Percentiles rank a stretch among this genome's conserved stretches.
phyloP scores from a whole-genome alignment of 2,888 invertebrate species.

The Melinaea marsaeus region DNA sequence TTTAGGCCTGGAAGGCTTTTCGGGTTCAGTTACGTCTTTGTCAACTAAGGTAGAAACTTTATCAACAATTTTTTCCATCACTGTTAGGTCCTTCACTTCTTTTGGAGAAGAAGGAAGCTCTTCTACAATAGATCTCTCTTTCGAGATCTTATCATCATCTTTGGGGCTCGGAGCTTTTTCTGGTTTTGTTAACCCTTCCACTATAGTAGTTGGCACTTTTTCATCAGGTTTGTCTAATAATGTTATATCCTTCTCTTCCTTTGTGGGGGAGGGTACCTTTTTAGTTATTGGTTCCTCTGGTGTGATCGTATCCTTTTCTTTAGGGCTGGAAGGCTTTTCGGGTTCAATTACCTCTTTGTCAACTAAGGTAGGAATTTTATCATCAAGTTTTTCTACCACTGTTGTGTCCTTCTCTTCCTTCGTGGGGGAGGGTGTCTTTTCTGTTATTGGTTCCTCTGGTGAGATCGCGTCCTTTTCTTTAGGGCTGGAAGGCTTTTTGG shows the following conservation, averaged over 20 bases:
- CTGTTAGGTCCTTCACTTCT: not conserved
- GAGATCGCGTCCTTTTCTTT: not conserved
- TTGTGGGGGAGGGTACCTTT: constrained; percentile 6
- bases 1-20: constrained; percentile 20
- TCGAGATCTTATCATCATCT: not conserved
- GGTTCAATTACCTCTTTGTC: not conserved
- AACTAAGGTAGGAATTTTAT: not conserved
- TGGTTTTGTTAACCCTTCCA: not conserved
- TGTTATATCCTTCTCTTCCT: not conserved
- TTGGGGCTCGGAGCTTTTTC: not conserved
- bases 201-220: constrained; percentile 20
- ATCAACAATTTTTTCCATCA: not conserved
- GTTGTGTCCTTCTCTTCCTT: not conserved
- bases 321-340: not conserved
- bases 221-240: constrained; percentile 13
- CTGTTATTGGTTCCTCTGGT: not conserved
- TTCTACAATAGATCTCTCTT: not conserved
- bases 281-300: not conserved
- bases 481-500: not conserved
- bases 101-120: not conserved
- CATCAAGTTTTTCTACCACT: not conserved
- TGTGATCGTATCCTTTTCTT: not conserved
- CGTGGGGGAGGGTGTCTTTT: not conserved
- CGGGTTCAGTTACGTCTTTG: not conserved
- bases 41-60: constrained; percentile 1